A percentile compares a stretch with the other conserved stretches of the same genome.
These are phyloP conservation scores for Hymenopus coronatus DNA, from an alignment of 2,888 invertebrate species.

Conservation along the genomic window DNA sequence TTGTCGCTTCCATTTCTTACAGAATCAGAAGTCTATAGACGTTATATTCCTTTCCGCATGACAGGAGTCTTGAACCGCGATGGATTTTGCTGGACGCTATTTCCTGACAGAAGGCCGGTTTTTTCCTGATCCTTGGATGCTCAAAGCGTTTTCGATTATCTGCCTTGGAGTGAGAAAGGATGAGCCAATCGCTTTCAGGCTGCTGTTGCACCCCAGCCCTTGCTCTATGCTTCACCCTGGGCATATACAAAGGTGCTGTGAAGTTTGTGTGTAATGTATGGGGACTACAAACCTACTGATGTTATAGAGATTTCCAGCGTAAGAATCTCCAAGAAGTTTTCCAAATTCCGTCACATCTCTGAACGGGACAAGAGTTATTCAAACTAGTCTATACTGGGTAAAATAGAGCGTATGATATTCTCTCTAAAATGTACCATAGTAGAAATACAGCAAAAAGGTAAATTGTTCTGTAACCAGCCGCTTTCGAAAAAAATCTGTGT, in stretches of 20 bases:
- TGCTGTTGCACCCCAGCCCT: not conserved
- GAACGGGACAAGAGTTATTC: too few species aligned
- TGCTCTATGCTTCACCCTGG: not conserved
- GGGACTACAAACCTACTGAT: too few species aligned
- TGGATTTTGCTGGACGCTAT: not conserved
- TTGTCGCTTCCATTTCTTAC: not conserved
- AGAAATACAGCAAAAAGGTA: too few species aligned
- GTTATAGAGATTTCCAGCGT: too few species aligned
- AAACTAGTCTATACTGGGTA: too few species aligned
- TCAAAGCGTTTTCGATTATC: not conserved
- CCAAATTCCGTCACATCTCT: too few species aligned
- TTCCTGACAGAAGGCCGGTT: not conserved
- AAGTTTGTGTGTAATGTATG: too few species aligned
- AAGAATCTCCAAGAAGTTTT: too few species aligned
- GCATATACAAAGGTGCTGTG: not conserved
- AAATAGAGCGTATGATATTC: too few species aligned
- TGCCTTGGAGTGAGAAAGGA: not conserved
- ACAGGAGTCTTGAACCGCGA: not conserved
- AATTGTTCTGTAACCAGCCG: too few species aligned
- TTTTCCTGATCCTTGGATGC: not conserved
- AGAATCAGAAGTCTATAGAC: not conserved
- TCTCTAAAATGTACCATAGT: too few species aligned
- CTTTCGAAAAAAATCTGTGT: too few species aligned
- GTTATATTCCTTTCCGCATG: not conserved
- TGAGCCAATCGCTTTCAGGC: not conserved